Conservation (phyloP, 2,113 vertebrate genomes). For the Antennarius striatus region DNA sequence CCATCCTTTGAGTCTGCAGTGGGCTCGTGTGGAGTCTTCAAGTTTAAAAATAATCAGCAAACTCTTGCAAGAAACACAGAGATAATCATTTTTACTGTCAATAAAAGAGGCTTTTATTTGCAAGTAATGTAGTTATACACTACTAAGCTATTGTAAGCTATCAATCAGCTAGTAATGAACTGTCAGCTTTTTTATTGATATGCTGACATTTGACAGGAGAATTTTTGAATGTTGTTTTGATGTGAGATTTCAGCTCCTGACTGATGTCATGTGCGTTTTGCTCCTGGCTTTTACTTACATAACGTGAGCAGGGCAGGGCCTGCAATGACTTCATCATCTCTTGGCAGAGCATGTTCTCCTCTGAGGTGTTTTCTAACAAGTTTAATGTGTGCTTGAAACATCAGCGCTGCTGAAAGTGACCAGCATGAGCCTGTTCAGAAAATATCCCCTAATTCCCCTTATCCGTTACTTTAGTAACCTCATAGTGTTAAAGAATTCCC, state of each 20-base stretch:
- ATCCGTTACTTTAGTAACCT: conserved; percentile 43
- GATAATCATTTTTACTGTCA: not conserved
- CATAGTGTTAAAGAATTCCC: conserved; percentile 14
- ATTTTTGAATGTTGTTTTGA: not conserved
- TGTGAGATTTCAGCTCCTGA: conserved; percentile 31
- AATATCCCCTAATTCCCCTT: conserved; percentile 29
- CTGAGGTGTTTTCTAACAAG: conserved; percentile 45
- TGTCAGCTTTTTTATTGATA: conserved; percentile 17
- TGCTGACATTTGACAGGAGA: conserved; percentile 17
- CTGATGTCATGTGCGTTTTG: conserved; percentile 53
- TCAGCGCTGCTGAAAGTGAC: conserved; percentile 23
- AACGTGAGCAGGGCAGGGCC: conserved; percentile 37
- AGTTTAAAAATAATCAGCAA: conserved; percentile 16
- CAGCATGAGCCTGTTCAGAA: conserved; percentile 7
- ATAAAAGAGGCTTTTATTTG: not conserved
- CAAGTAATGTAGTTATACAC: not conserved
- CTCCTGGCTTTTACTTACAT: conserved; percentile 45
- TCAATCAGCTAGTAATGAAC: conserved; percentile 25
- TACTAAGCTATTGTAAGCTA: not conserved
- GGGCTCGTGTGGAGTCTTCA: conserved; percentile 9
- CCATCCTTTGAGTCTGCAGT: conserved; percentile 2
- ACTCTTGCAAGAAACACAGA: not conserved
- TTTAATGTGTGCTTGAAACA: conserved; percentile 41
- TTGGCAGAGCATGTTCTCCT: conserved; percentile 33
- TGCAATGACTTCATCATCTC: conserved; percentile 47